Evolutionary conservation across 2,888 invertebrate genomes (phyloP).

Genomic region (Junonia oenone): DNA sequence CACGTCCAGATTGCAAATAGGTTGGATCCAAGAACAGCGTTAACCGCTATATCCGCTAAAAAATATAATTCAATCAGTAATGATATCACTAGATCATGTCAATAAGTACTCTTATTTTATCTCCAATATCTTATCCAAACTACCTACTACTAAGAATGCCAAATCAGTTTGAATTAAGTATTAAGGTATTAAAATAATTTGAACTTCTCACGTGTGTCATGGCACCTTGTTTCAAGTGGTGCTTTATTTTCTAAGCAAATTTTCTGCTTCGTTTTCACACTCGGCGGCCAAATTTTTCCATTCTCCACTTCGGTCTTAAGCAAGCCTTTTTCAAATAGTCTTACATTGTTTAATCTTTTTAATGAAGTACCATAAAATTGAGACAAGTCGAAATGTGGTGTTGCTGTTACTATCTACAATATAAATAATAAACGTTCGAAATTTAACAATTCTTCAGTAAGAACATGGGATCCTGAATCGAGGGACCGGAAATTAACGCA

Average conservation of each 20-base stretch:
- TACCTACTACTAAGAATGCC: too few species aligned
- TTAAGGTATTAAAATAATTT: too few species aligned
- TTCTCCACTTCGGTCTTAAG: slow-evolving; percentile 37
- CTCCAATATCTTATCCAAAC: too few species aligned
- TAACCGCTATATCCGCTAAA: slow-evolving; percentile 31
- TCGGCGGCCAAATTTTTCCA: slow-evolving; percentile 39
- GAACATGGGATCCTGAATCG: too few species aligned
- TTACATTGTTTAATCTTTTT: slow-evolving; percentile 30
- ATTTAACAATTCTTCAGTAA: too few species aligned
- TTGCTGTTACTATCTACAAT: slow-evolving; percentile 38
- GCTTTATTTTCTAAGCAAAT: slow-evolving; percentile 38
- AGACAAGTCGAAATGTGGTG: slow-evolving; percentile 38
- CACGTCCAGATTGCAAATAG: slow-evolving; percentile 41
- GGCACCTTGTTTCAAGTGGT: slow-evolving; percentile 47
- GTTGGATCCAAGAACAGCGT: slow-evolving; percentile 35
- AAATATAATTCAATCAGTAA: neutral
- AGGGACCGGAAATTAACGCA: too few species aligned
- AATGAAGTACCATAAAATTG: slow-evolving; percentile 34
- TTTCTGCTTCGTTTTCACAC: slow-evolving; percentile 22
- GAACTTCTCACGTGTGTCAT: slow-evolving; percentile 45
- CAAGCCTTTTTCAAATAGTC: slow-evolving; percentile 35
- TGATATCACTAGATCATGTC: neutral
- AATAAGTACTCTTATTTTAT: too few species aligned
- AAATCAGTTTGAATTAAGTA: too few species aligned
- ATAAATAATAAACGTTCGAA: neutral